Percentiles rank a stretch among this genome's conserved stretches.
These are phyloP conservation scores for Xanthostigma xanthostigma DNA, from an alignment of 2,888 invertebrate genomes.

Conservation along the genomic window DNA sequence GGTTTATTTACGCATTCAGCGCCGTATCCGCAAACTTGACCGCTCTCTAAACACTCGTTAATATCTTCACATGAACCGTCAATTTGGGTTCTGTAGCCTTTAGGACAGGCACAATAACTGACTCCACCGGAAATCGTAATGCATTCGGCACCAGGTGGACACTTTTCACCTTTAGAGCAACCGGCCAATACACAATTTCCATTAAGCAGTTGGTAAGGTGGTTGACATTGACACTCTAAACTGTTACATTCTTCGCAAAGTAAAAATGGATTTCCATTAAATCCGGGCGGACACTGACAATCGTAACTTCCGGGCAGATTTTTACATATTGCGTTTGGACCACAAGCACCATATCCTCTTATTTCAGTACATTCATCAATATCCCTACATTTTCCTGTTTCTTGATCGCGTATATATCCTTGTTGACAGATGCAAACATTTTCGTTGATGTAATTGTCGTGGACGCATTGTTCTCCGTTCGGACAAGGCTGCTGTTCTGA, in stretches of 20 bases:
- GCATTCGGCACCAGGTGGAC: slow-evolving; percentile 78
- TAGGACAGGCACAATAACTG: slow-evolving; percentile 86
- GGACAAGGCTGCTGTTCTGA: slow-evolving; percentile 65
- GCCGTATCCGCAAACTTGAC: slow-evolving; percentile 68
- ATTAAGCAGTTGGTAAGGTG: slow-evolving; percentile 70
- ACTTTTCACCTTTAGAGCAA: slow-evolving; percentile 65
- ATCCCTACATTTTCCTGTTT: slow-evolving; percentile 65
- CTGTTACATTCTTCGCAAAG: slow-evolving; percentile 74
- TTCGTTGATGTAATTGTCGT: slow-evolving; percentile 53
- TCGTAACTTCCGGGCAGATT: slow-evolving; percentile 88
- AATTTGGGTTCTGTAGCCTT: slow-evolving; percentile 59
- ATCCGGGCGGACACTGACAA: slow-evolving; percentile 78
- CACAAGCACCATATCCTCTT: slow-evolving; percentile 65
- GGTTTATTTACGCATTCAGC: slow-evolving; percentile 70
- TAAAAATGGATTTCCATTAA: slow-evolving; percentile 79
- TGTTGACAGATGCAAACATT: slow-evolving; percentile 81
- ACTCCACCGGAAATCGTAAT: slow-evolving; percentile 79
- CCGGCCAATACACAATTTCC: slow-evolving; percentile 75
- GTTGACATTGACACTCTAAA: slow-evolving; percentile 72
- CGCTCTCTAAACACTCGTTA: slow-evolving; percentile 66
- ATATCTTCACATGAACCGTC: slow-evolving; percentile 78
- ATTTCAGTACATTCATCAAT: slow-evolving; percentile 71
- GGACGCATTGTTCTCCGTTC: slow-evolving; percentile 70
- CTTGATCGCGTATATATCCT: slow-evolving; percentile 65
- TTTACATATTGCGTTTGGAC: slow-evolving; percentile 78